Base-by-base conservation (phyloP, 2,797 vertebrate species). In the Lithobates pipiens region DNA sequence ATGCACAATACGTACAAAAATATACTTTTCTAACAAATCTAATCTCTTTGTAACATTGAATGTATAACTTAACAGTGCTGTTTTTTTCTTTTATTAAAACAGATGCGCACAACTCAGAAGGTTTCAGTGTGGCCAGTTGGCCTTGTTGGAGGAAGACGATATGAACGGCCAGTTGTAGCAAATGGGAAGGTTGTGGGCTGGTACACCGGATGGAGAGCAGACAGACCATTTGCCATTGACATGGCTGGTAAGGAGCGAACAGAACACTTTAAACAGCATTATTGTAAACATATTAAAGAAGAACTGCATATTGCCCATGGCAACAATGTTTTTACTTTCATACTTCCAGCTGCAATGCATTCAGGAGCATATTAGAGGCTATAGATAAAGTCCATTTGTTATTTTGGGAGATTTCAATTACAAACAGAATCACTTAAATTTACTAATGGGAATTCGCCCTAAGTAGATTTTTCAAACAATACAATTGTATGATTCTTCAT, bases 141-240 rank as follows among this genome's bases (percentile, higher is more conserved):
- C 2, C 95, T 97, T 70, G 96, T 96, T 0, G 97, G 97, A 0
- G 97, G 97, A 39, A 93, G 97, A 29, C 90, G 95, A 1, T 98
- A 98, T 0, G 97, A 98, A 91, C 96, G 97, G 3, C 97, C 97
- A 0, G 46, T 98, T 0, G 97, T 98, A 91, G 94, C 96, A 82
- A 95, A 94, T 0, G 96, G 97, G 69, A 97, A 95, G 80, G 97
- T 98, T 0, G 96, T 99, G 0, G 97, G 98, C 85, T 99, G 98
- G 98, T 99, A 99, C 93, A 99, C 97, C 0, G 98, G 98, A 89
- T 99, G 98, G 98, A 96, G 97, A 90, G 96, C 97, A 2, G 98
- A 99, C 94, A 93, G 98, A 87, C 96, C 97, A 11, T 99, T 99
- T 15, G 97, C 98, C 65, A 98, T 96, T 0, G 98, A 99, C 92